Percentiles rank a stretch among this genome's conserved stretches.
These are phyloP conservation scores for Littorina saxatilis DNA, from an alignment of 1,140 invertebrate species.

Conservation along the genomic window DNA sequence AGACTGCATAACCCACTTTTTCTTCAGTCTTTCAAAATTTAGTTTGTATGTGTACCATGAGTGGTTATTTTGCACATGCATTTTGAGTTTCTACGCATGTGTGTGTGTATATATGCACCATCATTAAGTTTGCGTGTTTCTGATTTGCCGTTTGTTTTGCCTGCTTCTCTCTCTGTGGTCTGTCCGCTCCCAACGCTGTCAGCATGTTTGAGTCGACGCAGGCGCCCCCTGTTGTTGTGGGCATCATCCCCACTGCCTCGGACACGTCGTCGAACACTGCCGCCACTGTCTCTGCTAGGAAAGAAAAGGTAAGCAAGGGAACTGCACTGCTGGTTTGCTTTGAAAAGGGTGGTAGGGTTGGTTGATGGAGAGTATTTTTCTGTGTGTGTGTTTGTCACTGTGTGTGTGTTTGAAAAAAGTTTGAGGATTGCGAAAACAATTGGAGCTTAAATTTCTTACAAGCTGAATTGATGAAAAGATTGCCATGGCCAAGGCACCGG, in stretches of 20 bases:
- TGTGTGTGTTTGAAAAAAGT: too few species aligned
- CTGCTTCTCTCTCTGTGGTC: slow-evolving; percentile 25
- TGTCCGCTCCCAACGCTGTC: slow-evolving; percentile 40
- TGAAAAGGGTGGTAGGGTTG: background rate
- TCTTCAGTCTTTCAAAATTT: too few species aligned
- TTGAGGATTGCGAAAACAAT: too few species aligned
- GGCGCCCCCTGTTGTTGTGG: slow-evolving; percentile 26
- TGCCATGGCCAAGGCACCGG: too few species aligned
- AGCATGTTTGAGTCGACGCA: slow-evolving; percentile 59
- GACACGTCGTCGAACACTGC: background rate
- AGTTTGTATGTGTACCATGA: too few species aligned
- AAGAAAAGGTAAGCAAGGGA: slow-evolving; percentile 54
- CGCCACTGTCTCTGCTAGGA: slow-evolving; percentile 31
- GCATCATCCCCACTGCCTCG: slow-evolving; percentile 38
- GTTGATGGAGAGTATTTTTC: background rate
- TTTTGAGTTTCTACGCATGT: too few species aligned
- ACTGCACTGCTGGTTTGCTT: too few species aligned
- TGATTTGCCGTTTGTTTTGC: slow-evolving; percentile 9
- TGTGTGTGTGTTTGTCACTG: slow-evolving; percentile 7
- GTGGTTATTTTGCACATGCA: too few species aligned
- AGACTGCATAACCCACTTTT: too few species aligned
- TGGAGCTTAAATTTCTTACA: too few species aligned
- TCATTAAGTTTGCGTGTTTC: background rate
- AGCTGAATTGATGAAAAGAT: too few species aligned
- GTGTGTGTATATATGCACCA: too few species aligned